Base-by-base conservation (phyloP, 2,888 invertebrate genomes). In the Hyles lineata region DNA sequence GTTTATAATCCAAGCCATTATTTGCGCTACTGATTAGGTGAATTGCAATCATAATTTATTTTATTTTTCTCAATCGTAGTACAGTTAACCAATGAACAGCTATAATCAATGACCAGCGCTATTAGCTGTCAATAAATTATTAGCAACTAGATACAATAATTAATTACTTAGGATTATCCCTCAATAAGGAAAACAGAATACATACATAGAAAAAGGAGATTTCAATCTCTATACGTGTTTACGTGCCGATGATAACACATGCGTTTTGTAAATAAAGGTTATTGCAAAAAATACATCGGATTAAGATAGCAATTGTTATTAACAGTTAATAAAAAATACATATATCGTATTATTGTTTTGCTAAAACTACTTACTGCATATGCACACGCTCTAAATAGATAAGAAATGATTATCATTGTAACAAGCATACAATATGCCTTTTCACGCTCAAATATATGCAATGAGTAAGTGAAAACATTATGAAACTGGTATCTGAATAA, bases 221-320 rank as follows among this genome's bases (percentile, higher is more conserved):
- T 67, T 23, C 43, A 63, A 63, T 63, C 63, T 21, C 32, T 32
- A n/a, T 9, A 32, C 9, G 9, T 67, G 43, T 67, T 50, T 67
- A 50, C 25, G 9, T 50, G 43, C 63, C 11, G 23, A 15, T 67
- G 67, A 67, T 67, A 67, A 25, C 19, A 55, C 55, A n/a, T 32
- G 21, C 67, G 23, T 67, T 67, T 35, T 35, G 21, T 23, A 50
- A 50, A 67, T 67, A 67, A 55, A 67, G 67, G 50, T 67, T 67
- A 23, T 21, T 67, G 43, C 15, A 67, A 67, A 67, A 67, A 67
- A 67, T 11, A 23, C 50, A 59, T 50, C 43, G 23, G 67, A 67
- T 70, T 23, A 70, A 63, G 70, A 77, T 74, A 73, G 76, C 71
- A 43, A 67, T 19, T 50, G 67, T 67, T 23, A 23, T 67, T 67